These are phyloP conservation scores for Lamprologus lemairii DNA, from an alignment of 2,113 vertebrate genomes.

Conservation along the genomic window DNA sequence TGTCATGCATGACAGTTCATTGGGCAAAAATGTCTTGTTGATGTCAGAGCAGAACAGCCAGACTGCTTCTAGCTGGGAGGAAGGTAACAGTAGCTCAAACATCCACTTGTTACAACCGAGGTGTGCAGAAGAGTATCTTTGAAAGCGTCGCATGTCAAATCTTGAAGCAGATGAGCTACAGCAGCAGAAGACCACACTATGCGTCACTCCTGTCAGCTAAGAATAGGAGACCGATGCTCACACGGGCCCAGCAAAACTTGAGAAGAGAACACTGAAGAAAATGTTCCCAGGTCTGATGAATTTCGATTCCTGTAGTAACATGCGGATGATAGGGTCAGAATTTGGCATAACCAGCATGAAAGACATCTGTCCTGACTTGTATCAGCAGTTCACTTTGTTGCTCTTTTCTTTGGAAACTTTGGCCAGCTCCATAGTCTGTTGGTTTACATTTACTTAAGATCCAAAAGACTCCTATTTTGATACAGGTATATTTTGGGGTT, in stretches of 20 bases:
- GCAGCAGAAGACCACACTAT: neutral
- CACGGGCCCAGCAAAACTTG: neutral
- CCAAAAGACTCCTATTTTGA: neutral
- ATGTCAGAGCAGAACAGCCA: neutral
- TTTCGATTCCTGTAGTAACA: neutral
- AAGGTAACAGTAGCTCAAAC: neutral
- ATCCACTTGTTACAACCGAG: neutral
- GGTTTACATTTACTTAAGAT: neutral
- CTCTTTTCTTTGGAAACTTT: neutral
- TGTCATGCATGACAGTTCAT: neutral
- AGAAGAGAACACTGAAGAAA: neutral
- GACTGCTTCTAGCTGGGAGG: neutral
- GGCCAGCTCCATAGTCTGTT: neutral
- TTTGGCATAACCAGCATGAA: neutral
- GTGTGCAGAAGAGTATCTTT: neutral
- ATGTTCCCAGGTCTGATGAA: neutral
- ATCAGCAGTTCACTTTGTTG: neutral
- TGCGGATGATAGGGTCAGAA: neutral
- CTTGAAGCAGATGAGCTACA: neutral
- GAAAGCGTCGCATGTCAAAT: fast-evolving
- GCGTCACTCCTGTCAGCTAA: neutral
- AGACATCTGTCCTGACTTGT: neutral
- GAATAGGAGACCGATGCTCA: neutral
- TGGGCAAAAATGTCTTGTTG: neutral
- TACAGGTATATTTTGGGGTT: neutral